Evolutionary conservation across 2,113 vertebrate genomes (phyloP).

Genomic region (Mastomys natalensis): DNA sequence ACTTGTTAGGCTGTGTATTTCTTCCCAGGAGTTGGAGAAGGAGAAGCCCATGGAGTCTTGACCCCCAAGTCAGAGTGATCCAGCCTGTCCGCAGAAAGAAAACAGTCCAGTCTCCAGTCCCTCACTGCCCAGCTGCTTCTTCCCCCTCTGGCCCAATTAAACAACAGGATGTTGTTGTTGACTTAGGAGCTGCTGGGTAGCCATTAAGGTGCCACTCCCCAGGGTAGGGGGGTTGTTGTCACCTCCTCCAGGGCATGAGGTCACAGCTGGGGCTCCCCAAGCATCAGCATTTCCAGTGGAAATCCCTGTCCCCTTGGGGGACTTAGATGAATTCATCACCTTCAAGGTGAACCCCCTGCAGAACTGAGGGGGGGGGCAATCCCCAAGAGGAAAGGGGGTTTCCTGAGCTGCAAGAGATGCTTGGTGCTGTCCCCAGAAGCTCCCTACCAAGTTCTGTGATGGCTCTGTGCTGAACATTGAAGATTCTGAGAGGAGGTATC

Average conservation of each 20-base stretch:
- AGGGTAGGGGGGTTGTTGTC: constrained; percentile 52
- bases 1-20: background rate
- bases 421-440: background rate
- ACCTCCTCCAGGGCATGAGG: constrained; percentile 69
- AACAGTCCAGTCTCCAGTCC: background rate
- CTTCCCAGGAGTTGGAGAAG: background rate
- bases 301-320: constrained; percentile 76
- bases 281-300: constrained; percentile 83
- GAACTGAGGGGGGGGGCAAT: background rate
- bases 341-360: constrained; percentile 56
- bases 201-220: constrained; percentile 46
- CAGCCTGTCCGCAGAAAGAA: background rate
- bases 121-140: constrained; percentile 28
- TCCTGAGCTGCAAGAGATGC: constrained; percentile 5
- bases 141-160: constrained; percentile 27
- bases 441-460: background rate
- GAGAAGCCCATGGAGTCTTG: background rate
- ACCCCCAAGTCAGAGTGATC: background rate
- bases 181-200: constrained; percentile 57
- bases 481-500: constrained; percentile 7
- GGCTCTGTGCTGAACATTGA: background rate
- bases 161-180: constrained; percentile 78
- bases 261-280: constrained; percentile 67
- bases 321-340: constrained; percentile 55
- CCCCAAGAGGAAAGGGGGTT: constrained; percentile 31